Base-by-base conservation (phyloP, 2,888 invertebrate species). In the Mesochorus sp. region DNA sequence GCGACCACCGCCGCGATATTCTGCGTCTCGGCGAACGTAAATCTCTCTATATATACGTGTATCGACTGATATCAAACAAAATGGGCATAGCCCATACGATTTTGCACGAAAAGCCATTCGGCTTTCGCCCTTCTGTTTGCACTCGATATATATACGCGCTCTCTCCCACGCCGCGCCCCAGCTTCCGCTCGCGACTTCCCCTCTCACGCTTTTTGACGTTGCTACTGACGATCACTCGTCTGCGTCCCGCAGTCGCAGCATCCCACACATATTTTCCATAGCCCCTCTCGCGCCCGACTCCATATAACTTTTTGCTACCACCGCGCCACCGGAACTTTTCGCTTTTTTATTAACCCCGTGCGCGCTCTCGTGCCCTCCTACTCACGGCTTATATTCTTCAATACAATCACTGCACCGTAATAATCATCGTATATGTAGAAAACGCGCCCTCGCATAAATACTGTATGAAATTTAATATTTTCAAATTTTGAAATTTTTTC, bases 151-250 rank as follows among this genome's bases (percentile, higher is more conserved):
- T 12, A 3, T 6, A 14, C 3, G 21, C n/a, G 31, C 21, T 37
- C 10, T 10, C 19, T 62, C 81, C 85, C 76, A 80, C 81, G 76
- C 82, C 77, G 79, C 81, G 81, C 82, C 79, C 80, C 79, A 72
- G 73, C 76, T 76, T 79, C 79, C 76, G 79, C 76, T 80, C 72
- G 78, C 51, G 71, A 61, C 73, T 72, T 70, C 85, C 87, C 86
- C 88, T 87, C 88, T 47, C 44, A 12, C 68, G 28, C 73, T 39
- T 49, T 47, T 8, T 57, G 59, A 47, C 61, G 59, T 62, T 67
- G 44, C 70, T 66, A 57, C 74, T 55, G 67, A 49, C 77, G 34
- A 64, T 76, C 64, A 28, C 59, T 31, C 53, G 55, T 31, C 26
- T 64, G 42, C 53, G 55, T 31, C 26, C 14, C 55, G 57, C 49